Evolutionary conservation across 2,888 invertebrate species (phyloP).

Genomic region (Stenotaenia linearis): DNA sequence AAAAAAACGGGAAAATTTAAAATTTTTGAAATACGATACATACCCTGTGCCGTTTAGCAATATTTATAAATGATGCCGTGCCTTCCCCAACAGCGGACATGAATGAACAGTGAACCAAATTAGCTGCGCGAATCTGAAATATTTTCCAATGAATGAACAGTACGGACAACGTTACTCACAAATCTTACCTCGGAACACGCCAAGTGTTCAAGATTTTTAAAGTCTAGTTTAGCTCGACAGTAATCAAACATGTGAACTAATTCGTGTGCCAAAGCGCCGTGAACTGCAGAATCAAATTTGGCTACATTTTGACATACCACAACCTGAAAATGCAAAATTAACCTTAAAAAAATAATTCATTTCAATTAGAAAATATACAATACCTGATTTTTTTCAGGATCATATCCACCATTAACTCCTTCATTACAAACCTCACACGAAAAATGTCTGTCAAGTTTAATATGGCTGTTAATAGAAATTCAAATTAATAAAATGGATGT

Average conservation of each 20-base stretch:
- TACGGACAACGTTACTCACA: background rate
- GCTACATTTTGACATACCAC: slow-evolving; percentile 86
- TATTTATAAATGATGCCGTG: slow-evolving; percentile 63
- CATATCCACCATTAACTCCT: slow-evolving; percentile 84
- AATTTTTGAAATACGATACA: slow-evolving; percentile 34
- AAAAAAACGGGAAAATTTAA: too few species aligned
- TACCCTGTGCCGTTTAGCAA: slow-evolving; percentile 73
- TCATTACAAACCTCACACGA: slow-evolving; percentile 84
- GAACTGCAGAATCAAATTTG: slow-evolving; percentile 61
- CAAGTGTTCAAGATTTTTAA: slow-evolving; percentile 81
- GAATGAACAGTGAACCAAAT: slow-evolving; percentile 86
- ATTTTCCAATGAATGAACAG: background rate
- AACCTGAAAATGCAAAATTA: slow-evolving; percentile 55
- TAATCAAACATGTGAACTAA: slow-evolving; percentile 95
- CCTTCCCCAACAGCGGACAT: slow-evolving; percentile 71
- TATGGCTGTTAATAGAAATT: too few species aligned
- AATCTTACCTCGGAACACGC: slow-evolving; percentile 74
- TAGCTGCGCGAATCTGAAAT: slow-evolving; percentile 74
- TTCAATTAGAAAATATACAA: background rate
- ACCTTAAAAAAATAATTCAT: background rate
- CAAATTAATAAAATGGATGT: too few species aligned
- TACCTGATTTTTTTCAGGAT: slow-evolving; percentile 73
- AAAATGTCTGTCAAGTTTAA: slow-evolving; percentile 81
- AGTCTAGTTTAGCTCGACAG: slow-evolving; percentile 80
- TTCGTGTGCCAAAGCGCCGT: slow-evolving; percentile 81